Base-by-base conservation (phyloP, 2,888 invertebrate genomes). In the Thymelicus acteon region DNA sequence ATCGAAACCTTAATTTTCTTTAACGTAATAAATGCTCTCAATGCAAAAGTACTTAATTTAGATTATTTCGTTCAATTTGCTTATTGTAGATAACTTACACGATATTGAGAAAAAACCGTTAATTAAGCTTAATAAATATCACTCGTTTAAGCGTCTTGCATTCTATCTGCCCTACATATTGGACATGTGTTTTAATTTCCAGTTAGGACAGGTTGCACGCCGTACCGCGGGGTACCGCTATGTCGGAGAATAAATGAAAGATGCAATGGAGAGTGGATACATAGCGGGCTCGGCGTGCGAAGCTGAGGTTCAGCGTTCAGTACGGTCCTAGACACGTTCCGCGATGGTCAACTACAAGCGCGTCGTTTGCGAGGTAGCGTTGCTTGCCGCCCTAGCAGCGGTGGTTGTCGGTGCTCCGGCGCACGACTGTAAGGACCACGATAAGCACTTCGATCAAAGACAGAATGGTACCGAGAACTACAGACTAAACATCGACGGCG, bases 391-490 rank as follows among this genome's bases (percentile, higher is more conserved):
- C 69, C 69, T 85, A 31, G 67, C 82, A 60, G 76, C 79, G 4
- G 69, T 79, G 6, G 79, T 75, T 2, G 72, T 78, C 2, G 83
- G 86, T 0, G 89, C 91, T 0, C 84, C 88, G 4, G 77, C 83
- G 4, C 79, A 83, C n/a, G 85, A 87, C 72, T 76, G 78, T 65
- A 31, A 31, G 31, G 31, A 31, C 31, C 72, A 75, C 12, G 81
- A 82, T 52, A 72, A 87, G 63, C 75, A 90, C 31, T 89, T 92
- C 75, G 97, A 97, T 86, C 97, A 97, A 82, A 90, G 97, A 7
- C 97, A 97, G 84, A 97, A 97, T 82, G 97, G 97, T 1, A 92
- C 95, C 0, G 97, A 96, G 78, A 97, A 97, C 89, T 95, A 95
- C 75, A 93, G 96, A 19, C 87, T 97, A 10, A 95, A 95, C 81